These are phyloP conservation scores for Noctua fimbriata DNA, from an alignment of 2,888 invertebrate species.

Conservation along the genomic window DNA sequence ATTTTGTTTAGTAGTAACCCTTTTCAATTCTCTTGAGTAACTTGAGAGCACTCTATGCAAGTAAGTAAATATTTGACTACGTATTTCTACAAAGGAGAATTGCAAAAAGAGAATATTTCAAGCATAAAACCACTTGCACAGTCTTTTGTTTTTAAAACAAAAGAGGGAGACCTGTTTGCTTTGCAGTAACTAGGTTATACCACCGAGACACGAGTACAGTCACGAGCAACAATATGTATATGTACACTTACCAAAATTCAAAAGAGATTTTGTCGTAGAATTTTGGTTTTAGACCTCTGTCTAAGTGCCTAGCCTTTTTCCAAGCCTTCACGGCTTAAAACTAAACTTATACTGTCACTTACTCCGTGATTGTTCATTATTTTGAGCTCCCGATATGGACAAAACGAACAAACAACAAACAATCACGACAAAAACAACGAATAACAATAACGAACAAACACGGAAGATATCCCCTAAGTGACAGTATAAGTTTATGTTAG, in stretches of 20 bases:
- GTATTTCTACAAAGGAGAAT: not conserved
- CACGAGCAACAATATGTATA: slow-evolving; percentile 29
- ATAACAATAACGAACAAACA: no score
- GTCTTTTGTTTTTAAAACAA: slow-evolving; percentile 44
- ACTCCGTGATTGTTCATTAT: no score
- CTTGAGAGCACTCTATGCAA: not conserved
- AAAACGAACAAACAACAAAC: no score
- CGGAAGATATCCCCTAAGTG: no score
- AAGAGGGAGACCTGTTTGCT: slow-evolving; percentile 20
- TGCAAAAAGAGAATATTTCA: not conserved
- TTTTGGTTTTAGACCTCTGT: not conserved
- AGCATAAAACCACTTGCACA: slow-evolving; percentile 1
- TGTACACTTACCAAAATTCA: not conserved
- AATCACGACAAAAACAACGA: no score
- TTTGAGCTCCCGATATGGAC: no score
- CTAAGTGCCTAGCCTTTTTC: not conserved
- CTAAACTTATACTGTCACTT: no score
- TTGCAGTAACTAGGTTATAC: slow-evolving; percentile 27
- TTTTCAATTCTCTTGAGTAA: not conserved
- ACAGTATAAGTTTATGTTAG: no score
- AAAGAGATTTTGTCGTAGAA: not conserved
- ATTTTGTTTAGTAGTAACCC: not conserved
- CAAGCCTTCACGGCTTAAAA: no score
- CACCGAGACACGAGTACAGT: not conserved
- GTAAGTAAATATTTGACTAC: not conserved